These are phyloP conservation scores for Imbricaverruca yamaguchii DNA, from an alignment of 2,888 invertebrate species.

Conservation along the genomic window DNA sequence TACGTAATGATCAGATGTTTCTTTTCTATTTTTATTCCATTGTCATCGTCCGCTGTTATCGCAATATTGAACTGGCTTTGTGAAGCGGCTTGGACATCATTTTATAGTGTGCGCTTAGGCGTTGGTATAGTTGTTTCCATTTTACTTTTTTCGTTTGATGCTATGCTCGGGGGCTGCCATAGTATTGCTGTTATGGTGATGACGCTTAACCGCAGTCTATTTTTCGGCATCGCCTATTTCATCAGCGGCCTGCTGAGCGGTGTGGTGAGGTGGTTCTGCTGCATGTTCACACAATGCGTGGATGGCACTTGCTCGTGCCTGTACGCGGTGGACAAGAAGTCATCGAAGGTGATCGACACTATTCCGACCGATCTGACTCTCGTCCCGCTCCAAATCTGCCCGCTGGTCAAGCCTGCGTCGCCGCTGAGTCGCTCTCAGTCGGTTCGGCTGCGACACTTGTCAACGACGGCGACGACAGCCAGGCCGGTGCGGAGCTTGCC, in stretches of 20 bases:
- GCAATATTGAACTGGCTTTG: not conserved
- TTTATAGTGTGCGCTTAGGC: not conserved
- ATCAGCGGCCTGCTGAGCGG: not conserved
- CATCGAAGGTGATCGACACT: not conserved
- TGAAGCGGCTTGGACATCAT: not conserved
- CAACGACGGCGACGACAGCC: not conserved
- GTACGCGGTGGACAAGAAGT: not conserved
- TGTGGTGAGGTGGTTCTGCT: not conserved
- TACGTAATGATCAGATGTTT: not conserved
- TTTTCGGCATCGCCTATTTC: not conserved
- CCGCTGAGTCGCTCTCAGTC: not conserved
- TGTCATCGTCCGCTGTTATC: not conserved
- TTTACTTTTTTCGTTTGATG: not conserved
- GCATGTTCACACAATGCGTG: not conserved
- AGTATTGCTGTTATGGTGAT: not conserved
- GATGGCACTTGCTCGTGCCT: not conserved
- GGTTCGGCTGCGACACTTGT: not conserved
- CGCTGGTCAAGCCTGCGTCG: not conserved
- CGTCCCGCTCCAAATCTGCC: not conserved
- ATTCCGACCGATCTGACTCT: not conserved
- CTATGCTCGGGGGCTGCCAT: not conserved
- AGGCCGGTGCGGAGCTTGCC: not conserved
- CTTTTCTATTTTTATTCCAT: not conserved
- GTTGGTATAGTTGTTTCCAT: not conserved
- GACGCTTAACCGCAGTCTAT: not conserved